A percentile compares a stretch with the other conserved stretches of the same genome.
These are phyloP conservation scores for Romanogobio albipinnatus DNA, from an alignment of 2,113 vertebrate genomes.

Conservation along the genomic window DNA sequence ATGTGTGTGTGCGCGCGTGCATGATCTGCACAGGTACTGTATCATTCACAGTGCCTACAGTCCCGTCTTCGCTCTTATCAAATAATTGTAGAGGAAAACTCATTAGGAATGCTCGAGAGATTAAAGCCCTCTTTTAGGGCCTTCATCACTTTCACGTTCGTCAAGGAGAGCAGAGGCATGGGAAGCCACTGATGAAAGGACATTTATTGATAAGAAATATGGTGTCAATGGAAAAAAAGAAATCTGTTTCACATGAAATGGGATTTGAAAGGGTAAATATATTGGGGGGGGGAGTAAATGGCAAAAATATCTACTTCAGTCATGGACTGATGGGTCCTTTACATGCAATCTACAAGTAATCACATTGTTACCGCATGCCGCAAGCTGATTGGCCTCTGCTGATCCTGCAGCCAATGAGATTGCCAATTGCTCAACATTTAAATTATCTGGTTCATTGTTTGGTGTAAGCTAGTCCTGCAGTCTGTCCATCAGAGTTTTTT, in stretches of 20 bases:
- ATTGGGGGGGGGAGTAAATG: background rate
- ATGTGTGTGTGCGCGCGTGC: slow-evolving; percentile 29
- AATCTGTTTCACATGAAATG: slow-evolving; percentile 58
- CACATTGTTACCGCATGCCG: too few species aligned
- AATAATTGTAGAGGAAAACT: slow-evolving; percentile 85
- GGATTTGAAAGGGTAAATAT: slow-evolving; percentile 62
- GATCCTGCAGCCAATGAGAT: too few species aligned
- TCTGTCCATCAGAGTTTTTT: too few species aligned
- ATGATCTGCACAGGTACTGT: slow-evolving; percentile 67
- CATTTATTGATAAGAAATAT: slow-evolving; percentile 70
- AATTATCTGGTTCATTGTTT: too few species aligned
- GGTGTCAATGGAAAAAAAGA: slow-evolving; percentile 60
- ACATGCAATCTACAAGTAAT: too few species aligned
- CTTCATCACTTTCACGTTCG: slow-evolving; percentile 69
- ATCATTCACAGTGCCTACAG: slow-evolving; percentile 77
- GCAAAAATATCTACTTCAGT: slow-evolving; percentile 8
- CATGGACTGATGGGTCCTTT: too few species aligned
- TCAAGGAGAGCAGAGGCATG: slow-evolving; percentile 71
- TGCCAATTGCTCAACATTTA: too few species aligned
- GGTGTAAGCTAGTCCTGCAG: too few species aligned
- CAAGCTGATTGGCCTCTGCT: too few species aligned
- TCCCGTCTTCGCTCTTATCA: slow-evolving; percentile 81
- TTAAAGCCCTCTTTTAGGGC: slow-evolving; percentile 70
- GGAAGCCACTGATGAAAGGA: slow-evolving; percentile 70
- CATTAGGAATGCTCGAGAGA: slow-evolving; percentile 85